Conservation (phyloP, 2,113 vertebrate species). For the Lamprologus ornatipinnis region DNA sequence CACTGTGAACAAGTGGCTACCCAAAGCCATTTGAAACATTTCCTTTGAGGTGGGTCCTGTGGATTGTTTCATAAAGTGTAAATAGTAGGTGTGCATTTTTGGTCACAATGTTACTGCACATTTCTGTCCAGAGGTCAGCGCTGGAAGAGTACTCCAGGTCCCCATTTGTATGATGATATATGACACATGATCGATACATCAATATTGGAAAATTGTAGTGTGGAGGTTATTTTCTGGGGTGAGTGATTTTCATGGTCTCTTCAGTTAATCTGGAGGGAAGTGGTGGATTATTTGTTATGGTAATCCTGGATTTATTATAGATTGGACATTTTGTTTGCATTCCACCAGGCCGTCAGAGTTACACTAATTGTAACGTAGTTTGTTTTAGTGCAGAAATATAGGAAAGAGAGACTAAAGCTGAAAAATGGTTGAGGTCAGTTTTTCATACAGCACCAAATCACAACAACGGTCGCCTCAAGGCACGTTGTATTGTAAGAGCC, state of each 20-base stretch:
- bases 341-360: background rate
- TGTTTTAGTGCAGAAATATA: background rate
- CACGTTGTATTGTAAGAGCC: background rate
- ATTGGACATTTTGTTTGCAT: background rate
- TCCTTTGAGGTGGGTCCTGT: background rate
- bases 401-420: background rate
- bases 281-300: background rate
- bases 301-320: background rate
- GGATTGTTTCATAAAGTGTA: background rate
- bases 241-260: background rate
- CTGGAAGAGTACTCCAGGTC: background rate
- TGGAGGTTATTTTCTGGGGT: background rate
- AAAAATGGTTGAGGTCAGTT: background rate
- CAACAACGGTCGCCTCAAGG: background rate
- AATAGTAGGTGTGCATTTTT: background rate
- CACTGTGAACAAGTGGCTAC: background rate
- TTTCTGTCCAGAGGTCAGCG: background rate
- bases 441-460: background rate
- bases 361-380: background rate
- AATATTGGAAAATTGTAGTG: background rate
- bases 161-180: background rate
- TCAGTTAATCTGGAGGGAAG: background rate
- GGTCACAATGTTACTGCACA: background rate
- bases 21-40: background rate
- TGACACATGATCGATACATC: fast-evolving